phyloP scores from a whole-genome alignment of 2,888 invertebrate genomes.

The Loripinus fragilis region DNA sequence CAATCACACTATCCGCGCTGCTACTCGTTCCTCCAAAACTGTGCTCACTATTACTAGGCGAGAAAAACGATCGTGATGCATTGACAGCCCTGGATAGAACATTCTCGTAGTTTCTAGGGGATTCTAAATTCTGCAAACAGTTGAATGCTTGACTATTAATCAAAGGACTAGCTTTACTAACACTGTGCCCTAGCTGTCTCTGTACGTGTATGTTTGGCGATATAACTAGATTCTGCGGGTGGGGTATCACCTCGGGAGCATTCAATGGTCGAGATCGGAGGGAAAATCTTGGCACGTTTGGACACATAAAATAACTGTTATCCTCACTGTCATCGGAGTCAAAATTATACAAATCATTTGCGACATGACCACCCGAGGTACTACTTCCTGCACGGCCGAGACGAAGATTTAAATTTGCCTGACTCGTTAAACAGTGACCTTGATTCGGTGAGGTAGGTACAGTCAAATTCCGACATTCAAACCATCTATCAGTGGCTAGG shows the following conservation, averaged over 20 bases:
- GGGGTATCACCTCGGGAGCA: constrained; percentile 47
- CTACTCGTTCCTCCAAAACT: constrained; percentile 70
- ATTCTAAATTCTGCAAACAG: constrained; percentile 40
- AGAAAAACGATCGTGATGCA: constrained; percentile 74
- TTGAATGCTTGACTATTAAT: constrained; percentile 59
- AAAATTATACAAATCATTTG: constrained; percentile 60
- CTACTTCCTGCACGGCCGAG: constrained; percentile 43
- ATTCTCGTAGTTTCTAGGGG: constrained; percentile 39
- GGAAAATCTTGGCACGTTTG: constrained; percentile 56
- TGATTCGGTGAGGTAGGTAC: constrained; percentile 51
- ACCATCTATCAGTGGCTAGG: constrained; percentile 49
- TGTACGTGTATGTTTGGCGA: constrained; percentile 57
- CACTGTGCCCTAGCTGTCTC: constrained; percentile 43
- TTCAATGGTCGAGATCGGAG: constrained; percentile 41
- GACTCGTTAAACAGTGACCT: background rate
- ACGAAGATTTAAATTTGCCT: constrained; percentile 14
- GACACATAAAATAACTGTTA: constrained; percentile 58
- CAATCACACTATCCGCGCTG: constrained; percentile 79
- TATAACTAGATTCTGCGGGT: constrained; percentile 58
- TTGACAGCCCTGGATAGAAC: constrained; percentile 24
- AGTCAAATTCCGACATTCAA: constrained; percentile 47
- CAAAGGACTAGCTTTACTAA: constrained; percentile 54
- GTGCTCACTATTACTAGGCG: constrained; percentile 75
- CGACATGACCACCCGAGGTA: constrained; percentile 38
- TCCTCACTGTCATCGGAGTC: constrained; percentile 62